A percentile compares a stretch with the other conserved stretches of the same genome.
phyloP scores from a whole-genome alignment of 1,140 invertebrate genomes.

The Camponotus pennsylvanicus region DNA sequence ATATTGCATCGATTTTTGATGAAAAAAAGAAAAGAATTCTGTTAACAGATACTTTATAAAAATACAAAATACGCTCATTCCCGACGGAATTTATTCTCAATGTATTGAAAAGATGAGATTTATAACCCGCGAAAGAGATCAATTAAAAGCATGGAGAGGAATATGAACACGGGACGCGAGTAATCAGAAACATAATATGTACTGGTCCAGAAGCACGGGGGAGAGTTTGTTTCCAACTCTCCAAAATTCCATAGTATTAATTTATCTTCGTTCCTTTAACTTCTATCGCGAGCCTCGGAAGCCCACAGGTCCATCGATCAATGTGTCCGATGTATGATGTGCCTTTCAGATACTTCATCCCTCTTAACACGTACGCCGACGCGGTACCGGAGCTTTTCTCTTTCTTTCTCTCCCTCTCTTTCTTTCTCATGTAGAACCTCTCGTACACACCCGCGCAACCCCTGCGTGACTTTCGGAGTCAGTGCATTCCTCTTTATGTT shows the following conservation, averaged over 20 bases:
- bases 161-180: not conserved
- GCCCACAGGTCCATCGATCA: conserved; percentile 66
- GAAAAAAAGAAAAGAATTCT: not conserved
- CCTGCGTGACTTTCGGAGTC: conserved; percentile 24
- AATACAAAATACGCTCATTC: conserved; percentile 26
- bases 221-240: conserved; percentile 62
- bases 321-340: conserved; percentile 70
- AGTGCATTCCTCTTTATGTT: conserved; percentile 64
- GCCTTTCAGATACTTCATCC: conserved; percentile 62
- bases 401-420: not conserved
- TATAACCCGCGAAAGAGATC: not conserved
- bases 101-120: conserved; percentile 39
- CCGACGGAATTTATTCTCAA: conserved; percentile 37
- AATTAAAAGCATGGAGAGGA: conserved; percentile 29
- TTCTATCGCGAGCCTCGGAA: conserved; percentile 52
- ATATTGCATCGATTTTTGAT: conserved; percentile 14
- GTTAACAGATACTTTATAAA: not conserved
- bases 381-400: conserved; percentile 20
- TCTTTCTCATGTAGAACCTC: conserved; percentile 6
- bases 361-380: conserved; percentile 43
- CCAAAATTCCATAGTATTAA: conserved; percentile 75
- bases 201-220: conserved; percentile 46
- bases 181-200: conserved; percentile 51
- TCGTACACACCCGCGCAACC: conserved; percentile 13
- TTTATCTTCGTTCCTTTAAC: conserved; percentile 77